Evolutionary conservation across 2,888 invertebrate species (phyloP).

Genomic region (Callyntrura guangdongensis): DNA sequence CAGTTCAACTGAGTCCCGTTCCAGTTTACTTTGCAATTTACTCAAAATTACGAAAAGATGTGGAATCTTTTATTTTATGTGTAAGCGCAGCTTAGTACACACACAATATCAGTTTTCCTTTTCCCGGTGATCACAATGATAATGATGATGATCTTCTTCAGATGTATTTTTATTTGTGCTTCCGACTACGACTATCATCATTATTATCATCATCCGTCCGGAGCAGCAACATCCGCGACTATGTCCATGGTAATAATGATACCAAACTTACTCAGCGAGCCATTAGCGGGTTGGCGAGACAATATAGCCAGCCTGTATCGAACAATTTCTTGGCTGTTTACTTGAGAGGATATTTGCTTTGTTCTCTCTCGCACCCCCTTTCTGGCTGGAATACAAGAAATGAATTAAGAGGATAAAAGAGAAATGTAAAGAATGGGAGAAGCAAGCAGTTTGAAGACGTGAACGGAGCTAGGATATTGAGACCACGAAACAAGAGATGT

Average conservation of each 20-base stretch:
- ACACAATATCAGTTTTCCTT: slow-evolving; percentile 23
- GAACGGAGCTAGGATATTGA: background rate
- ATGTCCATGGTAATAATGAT: background rate
- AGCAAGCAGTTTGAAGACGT: background rate
- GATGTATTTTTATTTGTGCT: slow-evolving; percentile 42
- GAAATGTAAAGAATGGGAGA: background rate
- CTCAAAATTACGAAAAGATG: slow-evolving; percentile 14
- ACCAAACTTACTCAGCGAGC: slow-evolving; percentile 15
- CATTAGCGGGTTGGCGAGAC: slow-evolving; percentile 31
- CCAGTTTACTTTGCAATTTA: background rate
- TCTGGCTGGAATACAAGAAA: slow-evolving; percentile 21
- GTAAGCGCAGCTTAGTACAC: background rate
- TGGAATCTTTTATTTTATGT: slow-evolving; percentile 7
- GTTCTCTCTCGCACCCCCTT: background rate
- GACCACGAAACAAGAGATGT: slow-evolving; percentile 9
- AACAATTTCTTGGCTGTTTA: slow-evolving; percentile 10
- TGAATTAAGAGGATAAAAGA: slow-evolving; percentile 44
- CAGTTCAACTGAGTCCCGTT: background rate
- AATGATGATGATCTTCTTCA: background rate
- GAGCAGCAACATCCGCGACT: background rate
- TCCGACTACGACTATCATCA: slow-evolving; percentile 27
- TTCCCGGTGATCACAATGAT: background rate
- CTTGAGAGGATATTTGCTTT: slow-evolving; percentile 16
- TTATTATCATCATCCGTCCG: slow-evolving; percentile 26
- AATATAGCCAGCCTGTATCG: background rate